Evolutionary conservation across 2,113 vertebrate species (phyloP), one percentile per base, ranked within the genome.

Genomic region (Progne subis): DNA sequence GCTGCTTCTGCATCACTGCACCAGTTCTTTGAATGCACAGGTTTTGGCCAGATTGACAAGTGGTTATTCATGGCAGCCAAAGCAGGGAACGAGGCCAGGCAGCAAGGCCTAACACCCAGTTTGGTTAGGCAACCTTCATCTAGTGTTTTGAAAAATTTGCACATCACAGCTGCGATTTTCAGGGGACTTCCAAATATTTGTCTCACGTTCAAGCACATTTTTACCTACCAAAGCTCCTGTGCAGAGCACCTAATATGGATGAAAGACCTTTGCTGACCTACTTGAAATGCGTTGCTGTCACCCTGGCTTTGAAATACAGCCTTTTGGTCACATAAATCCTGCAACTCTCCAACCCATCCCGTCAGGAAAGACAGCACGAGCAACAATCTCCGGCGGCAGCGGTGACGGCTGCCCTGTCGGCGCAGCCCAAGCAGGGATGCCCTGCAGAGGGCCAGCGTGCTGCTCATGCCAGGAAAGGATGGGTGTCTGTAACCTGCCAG

Each of bases 401-500:
- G 1, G 24, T 1, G 1, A 17, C 5, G 16, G 20, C 44, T 82
- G 67, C 29, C 44, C 57, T 1, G 2, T 31, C 18, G 9, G 21
- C 1, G 0, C 32, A 39, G 39, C 43, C 47, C 2, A 0, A 13
- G 69, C 24, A 23, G 32, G 50, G 64, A 24, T 61, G 59, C 46
- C 63, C 71, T 46, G 57, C 6, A 6, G 1, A 5, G 20, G 37
- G 5, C 31, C 43, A 7, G 2, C 20, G 7, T 1, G 3, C 31
- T 24, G 75, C 79, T 86, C 43, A 13, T 6, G 4, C 68, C 60
- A 23, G 50, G 60, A 94, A 63, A 71, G 29, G 82, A 88, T 1
- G 68, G 47, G 60, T 81, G 56, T 57, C 91, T 88, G 71, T 80
- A 78, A 92, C 88, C 80, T 93, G 88, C 52, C 10, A 13, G 72